Evolutionary conservation across 2,888 invertebrate species (phyloP), one percentile per base, ranked within the genome.

Genomic region (Drosophila antonietae): DNA sequence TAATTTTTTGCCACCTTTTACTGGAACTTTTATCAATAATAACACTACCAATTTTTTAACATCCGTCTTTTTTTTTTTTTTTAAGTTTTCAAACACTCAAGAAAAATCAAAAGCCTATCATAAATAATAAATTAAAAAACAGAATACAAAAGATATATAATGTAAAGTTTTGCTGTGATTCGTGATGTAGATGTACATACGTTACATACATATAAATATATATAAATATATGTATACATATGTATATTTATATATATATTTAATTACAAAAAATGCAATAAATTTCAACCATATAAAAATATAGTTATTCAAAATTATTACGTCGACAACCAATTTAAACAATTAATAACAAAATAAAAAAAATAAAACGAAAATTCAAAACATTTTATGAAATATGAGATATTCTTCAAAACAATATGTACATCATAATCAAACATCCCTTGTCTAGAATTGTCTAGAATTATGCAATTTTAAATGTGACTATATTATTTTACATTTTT

Each of bases 151-250:
- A 68, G 76, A 81, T 88, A 68, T 77, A 81, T 88, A 85, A 90
- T 87, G 90, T 89, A 91, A 91, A 92, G 85, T 92, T 91, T 91
- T 92, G 92, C 92, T 92, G 92, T 92, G 92, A 92, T 78, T 78
- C 76, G 77, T 78, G 77, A 78, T 77, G 77, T 77, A 77, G 77
- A 75, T 92, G 92, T 92, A 92, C 91, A 92, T 92, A 55, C 39
- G 55, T 55, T 55, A 28, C 37, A 53, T 53, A 53, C 47, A 47
- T 83, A 90, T 85, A 83, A 81, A 79, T 80, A 85, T 84, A 80
- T 35, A 35, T 44, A 44, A 91, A 91, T 91, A 91, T 89, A 90
- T 85, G 90, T 82, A 88, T 83, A 81, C 81, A n/a, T 47, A 9
- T 28, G n/a, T 47, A 28, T 53, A 53, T 53, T 10, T 47, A 59